Evolutionary conservation across 2,113 vertebrate species (phyloP).

Genomic region (Ibidorhyncha struthersii): DNA sequence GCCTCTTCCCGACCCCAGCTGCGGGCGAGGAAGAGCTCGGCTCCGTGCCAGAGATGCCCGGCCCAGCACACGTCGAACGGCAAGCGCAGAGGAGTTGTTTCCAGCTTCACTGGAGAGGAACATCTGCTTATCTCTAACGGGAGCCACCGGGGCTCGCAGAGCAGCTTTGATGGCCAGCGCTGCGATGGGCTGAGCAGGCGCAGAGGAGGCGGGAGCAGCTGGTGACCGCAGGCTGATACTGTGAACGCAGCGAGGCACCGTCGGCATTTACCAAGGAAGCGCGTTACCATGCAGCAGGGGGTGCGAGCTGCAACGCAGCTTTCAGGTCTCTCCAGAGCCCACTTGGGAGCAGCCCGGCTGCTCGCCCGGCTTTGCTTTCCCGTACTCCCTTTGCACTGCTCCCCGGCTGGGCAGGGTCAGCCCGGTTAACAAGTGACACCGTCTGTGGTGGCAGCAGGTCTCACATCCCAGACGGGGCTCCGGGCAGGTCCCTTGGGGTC

Average conservation of each 20-base stretch:
- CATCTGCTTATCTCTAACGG: background rate
- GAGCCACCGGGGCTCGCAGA: background rate
- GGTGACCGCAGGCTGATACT: background rate
- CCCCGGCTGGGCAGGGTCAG: background rate
- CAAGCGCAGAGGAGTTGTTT: accelerated
- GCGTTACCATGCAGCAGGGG: accelerated
- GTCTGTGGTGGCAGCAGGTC: background rate
- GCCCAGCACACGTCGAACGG: background rate
- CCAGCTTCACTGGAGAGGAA: background rate
- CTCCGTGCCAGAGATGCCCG: background rate
- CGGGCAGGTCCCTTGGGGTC: background rate
- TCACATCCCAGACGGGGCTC: background rate
- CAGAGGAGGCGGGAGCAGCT: conserved; percentile 25
- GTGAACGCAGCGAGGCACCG: background rate
- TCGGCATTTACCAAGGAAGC: background rate
- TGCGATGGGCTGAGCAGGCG: background rate
- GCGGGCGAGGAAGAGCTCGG: accelerated
- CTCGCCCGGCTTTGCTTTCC: background rate
- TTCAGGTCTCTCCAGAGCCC: background rate
- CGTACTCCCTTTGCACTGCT: background rate
- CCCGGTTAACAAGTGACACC: background rate
- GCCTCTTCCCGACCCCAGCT: background rate
- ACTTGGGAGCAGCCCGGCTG: background rate
- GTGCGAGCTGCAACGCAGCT: background rate
- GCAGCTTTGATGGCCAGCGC: background rate